Evolutionary conservation across 2,888 invertebrate species (phyloP).

Genomic region (Saturnia pavonia): DNA sequence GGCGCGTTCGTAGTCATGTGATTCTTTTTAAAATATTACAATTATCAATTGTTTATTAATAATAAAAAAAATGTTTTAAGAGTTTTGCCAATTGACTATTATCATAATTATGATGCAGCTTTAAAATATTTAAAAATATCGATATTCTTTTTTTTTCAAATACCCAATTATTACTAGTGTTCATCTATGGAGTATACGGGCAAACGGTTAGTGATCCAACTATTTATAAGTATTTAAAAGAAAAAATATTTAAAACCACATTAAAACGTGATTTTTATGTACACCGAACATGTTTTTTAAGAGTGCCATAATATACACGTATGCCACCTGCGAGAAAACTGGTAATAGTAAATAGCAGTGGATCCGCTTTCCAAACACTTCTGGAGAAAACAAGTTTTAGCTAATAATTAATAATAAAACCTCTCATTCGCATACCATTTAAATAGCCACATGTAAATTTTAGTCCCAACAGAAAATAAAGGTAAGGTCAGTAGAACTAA

Average conservation of each 20-base stretch:
- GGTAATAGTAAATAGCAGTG: slow-evolving; percentile 47
- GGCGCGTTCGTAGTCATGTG: no score
- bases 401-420: not conserved
- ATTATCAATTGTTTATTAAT: no score
- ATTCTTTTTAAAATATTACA: no score
- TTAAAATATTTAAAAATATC: no score
- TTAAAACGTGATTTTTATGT: not conserved
- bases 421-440: not conserved
- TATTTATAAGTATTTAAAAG: not conserved
- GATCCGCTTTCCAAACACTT: slow-evolving; percentile 62
- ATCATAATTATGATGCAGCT: no score
- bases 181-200: not conserved
- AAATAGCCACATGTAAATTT: not conserved
- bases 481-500: not conserved
- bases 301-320: not conserved
- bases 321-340: slow-evolving; percentile 7
- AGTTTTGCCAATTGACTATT: no score
- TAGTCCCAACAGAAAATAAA: not conserved
- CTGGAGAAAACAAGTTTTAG: slow-evolving; percentile 41
- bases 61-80: no score
- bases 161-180: not conserved
- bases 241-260: not conserved
- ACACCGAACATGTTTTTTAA: slow-evolving; percentile 1
- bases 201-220: not conserved
- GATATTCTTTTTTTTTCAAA: not conserved